phyloP scores from a whole-genome alignment of 2,797 vertebrate species.

The Capromys pilorides region DNA sequence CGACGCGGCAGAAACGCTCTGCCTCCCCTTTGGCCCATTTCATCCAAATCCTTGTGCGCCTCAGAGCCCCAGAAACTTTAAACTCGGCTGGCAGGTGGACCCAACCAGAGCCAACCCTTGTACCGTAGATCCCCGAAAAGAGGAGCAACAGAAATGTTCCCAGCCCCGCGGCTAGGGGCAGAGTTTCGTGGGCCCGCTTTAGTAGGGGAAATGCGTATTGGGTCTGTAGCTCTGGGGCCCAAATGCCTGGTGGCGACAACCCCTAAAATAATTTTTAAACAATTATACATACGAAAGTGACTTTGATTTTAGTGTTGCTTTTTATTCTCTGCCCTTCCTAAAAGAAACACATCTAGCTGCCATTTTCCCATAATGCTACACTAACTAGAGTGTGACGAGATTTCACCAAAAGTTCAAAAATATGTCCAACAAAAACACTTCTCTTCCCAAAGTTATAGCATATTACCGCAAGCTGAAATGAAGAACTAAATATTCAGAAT shows the following conservation, averaged over 20 bases:
- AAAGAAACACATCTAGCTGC: neutral
- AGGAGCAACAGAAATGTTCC: conserved; percentile 21
- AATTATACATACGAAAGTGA: neutral
- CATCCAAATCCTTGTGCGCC: conserved; percentile 69
- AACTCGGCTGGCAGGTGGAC: conserved; percentile 86
- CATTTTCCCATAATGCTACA: neutral
- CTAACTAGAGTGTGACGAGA: neutral
- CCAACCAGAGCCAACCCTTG: conserved; percentile 81
- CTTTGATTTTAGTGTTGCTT: neutral
- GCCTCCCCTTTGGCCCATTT: neutral
- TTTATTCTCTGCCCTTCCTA: neutral
- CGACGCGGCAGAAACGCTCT: neutral
- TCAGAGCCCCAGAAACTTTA: conserved; percentile 83
- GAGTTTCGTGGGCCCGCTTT: neutral
- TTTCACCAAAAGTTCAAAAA: neutral
- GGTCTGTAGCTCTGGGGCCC: neutral
- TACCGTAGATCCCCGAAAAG: conserved; percentile 83
- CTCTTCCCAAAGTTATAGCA: neutral
- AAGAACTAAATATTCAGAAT: conserved; percentile 10
- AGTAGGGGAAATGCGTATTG: neutral
- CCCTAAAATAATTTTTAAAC: conserved; percentile 9
- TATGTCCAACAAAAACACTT: neutral
- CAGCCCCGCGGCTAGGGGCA: neutral
- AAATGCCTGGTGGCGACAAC: neutral
- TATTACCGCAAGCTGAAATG: neutral